Evolutionary conservation across 1,140 invertebrate species (phyloP), one percentile per base, ranked within the genome.

Genomic region (Drosophila melanogaster): DNA sequence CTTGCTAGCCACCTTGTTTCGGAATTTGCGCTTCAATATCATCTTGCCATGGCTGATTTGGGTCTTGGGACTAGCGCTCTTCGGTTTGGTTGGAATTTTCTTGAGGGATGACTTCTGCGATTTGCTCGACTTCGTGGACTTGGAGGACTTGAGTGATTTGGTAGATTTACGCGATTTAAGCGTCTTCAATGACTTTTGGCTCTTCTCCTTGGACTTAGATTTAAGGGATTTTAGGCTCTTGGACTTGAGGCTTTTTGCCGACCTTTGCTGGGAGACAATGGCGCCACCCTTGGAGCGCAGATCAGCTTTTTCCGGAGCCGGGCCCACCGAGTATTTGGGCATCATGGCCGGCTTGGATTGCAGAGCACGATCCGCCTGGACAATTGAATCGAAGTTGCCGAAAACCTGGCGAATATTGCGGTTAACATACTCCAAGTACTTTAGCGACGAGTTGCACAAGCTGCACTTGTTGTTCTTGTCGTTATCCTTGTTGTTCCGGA

Each of bases 361-460:
- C 40, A 91, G 77, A 6, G 84, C 73, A 0, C 77, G 81, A 22
- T 87, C 90, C 33, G 90, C 83, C 50, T 87, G 56, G 1, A 72
- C 76, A 41, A 91, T 73, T 6, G 79, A 49, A 24, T 91, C 90
- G 19, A 79, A 85, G 43, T 83, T 84, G 4, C 90, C 90, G 19
- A 91, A 91, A 3, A 89, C 80, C 40, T 90, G 69, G 65, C 90
- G 76, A 11, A 91, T 90, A 22, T 84, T 91, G 12, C 77, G 71
- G 38, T 91, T 91, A 1, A 91, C 90, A 59, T 89, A 89, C 47
- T 91, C 75, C 19, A 91, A 64, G 35, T 90, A 91, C 50, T 90
- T 87, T 0, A 91, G 86, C 10, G 90, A 77, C 7, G 86, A 90
- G 50, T 73, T 57, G 59, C 90, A 91, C 30, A 91, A 47, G 40